Evolutionary conservation across 2,113 vertebrate genomes (phyloP).

Genomic region (Vombatus ursinus): DNA sequence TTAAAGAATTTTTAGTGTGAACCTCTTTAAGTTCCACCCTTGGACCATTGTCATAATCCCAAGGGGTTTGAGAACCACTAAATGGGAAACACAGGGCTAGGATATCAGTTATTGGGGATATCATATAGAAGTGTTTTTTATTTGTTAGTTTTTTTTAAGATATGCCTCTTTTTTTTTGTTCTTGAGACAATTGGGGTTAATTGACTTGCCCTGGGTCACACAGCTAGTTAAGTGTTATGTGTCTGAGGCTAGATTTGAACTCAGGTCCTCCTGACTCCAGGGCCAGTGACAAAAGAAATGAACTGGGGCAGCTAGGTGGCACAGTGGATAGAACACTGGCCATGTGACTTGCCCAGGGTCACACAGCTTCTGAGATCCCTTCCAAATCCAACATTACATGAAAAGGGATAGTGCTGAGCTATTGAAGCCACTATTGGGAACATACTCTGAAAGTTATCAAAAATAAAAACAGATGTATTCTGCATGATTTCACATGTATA

Average conservation of each 20-base stretch:
- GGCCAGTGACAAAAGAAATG: no score
- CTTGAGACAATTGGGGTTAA: no score
- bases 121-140: neutral
- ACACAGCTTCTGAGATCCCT: neutral
- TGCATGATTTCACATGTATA: neutral
- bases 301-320: no score
- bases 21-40: neutral
- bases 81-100: neutral
- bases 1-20: neutral
- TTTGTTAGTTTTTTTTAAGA: no score
- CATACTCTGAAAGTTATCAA: neutral
- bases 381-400: neutral
- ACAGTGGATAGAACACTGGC: no score
- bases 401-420: neutral
- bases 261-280: no score
- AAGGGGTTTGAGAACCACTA: neutral
- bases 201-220: no score
- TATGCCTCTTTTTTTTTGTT: no score
- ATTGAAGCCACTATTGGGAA: neutral
- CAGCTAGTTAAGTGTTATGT: no score
- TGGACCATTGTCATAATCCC: neutral
- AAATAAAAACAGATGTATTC: neutral
- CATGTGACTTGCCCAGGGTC: no score
- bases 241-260: no score
- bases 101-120: neutral